These are phyloP conservation scores for Myotis daubentonii DNA, from an alignment of 2,797 vertebrate species.

Conservation along the genomic window DNA sequence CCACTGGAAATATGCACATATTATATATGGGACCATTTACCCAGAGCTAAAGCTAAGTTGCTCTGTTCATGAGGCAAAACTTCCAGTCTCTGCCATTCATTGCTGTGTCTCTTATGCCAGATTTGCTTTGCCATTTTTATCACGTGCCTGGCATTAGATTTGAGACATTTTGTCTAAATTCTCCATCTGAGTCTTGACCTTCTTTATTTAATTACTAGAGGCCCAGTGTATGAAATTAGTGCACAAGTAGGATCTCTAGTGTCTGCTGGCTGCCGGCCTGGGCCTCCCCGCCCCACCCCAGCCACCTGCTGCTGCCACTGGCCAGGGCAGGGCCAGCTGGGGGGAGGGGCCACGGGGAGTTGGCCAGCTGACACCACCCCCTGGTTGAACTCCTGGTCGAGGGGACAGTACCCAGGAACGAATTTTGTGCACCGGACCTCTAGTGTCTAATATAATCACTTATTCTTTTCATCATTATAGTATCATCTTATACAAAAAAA, in stretches of 20 bases:
- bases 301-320: too few species aligned
- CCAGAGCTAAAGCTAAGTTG: neutral
- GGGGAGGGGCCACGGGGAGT: too few species aligned
- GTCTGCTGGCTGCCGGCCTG: too few species aligned
- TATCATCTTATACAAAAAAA: conserved; percentile 12
- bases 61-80: neutral
- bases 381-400: too few species aligned
- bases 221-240: too few species aligned
- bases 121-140: neutral
- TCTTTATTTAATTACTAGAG: neutral
- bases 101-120: neutral
- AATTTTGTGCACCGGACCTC: too few species aligned
- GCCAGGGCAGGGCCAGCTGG: too few species aligned
- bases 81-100: neutral
- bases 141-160: neutral
- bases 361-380: too few species aligned
- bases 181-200: neutral
- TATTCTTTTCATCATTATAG: conserved; percentile 9
- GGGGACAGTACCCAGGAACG: too few species aligned
- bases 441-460: neutral
- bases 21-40: neutral
- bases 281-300: too few species aligned
- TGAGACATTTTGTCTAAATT: neutral
- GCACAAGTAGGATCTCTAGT: too few species aligned
- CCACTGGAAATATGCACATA: neutral